A percentile compares a stretch with the other conserved stretches of the same genome.
phyloP scores from a whole-genome alignment of 2,113 vertebrate genomes.

The Arvicanthis niloticus region DNA sequence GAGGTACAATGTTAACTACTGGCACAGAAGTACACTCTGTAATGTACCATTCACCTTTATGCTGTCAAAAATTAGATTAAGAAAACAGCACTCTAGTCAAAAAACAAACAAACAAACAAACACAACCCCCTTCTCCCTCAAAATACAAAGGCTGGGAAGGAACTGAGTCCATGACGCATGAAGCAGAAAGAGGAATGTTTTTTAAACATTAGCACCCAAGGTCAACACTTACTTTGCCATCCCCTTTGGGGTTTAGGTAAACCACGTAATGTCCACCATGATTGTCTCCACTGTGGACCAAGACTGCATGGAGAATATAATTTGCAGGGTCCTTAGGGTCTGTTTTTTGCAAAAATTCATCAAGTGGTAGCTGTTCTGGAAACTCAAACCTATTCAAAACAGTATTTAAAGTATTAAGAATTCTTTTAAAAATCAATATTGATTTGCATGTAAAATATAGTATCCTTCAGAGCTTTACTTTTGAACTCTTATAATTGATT shows the following conservation, averaged over 20 bases:
- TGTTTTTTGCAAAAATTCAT: slow-evolving; percentile 99
- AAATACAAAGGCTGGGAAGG: background rate
- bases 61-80: background rate
- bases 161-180: fast-evolving
- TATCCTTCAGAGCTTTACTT: background rate
- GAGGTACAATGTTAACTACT: fast-evolving
- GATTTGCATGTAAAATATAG: background rate
- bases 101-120: background rate
- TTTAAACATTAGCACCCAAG: background rate
- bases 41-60: background rate
- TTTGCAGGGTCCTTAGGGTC: slow-evolving; percentile 98
- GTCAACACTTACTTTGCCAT: slow-evolving; percentile 95
- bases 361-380: slow-evolving; percentile 97
- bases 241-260: slow-evolving; percentile 99
- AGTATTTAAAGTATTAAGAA: background rate
- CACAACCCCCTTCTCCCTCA: too few relatives aligned
- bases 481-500: background rate
- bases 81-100: background rate
- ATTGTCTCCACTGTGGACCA: slow-evolving; percentile 99
- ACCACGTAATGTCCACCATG: slow-evolving; percentile 99
- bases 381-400: slow-evolving; percentile 95
- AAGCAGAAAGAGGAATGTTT: background rate
- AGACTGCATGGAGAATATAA: slow-evolving; percentile 98
- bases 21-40: too few relatives aligned
- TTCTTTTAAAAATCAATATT: background rate